A percentile compares a stretch with the other conserved stretches of the same genome.
phyloP scores from a whole-genome alignment of 2,888 invertebrate species.

The Drosophila anomalata region DNA sequence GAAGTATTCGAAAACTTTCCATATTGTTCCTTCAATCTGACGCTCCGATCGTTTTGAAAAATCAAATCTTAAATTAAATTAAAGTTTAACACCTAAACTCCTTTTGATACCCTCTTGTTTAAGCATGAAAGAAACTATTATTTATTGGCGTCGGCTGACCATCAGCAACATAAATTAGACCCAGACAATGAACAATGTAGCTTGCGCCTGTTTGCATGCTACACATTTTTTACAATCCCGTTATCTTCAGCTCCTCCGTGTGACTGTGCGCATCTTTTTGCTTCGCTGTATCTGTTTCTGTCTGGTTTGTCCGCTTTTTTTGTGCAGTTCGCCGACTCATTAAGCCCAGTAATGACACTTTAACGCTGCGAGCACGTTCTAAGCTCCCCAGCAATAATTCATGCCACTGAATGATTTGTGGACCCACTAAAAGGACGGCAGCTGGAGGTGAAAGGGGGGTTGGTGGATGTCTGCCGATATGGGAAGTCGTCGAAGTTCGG shows the following conservation, averaged over 20 bases:
- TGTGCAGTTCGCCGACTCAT: conserved; percentile 58
- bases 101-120: conserved; percentile 18
- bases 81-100: not conserved
- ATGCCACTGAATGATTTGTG: conserved; percentile 81
- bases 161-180: conserved; percentile 68
- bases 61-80: not conserved
- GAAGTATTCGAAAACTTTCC: no score
- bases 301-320: conserved; percentile 14
- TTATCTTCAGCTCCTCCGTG: conserved; percentile 1
- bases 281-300: conserved; percentile 13
- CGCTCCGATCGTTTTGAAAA: not conserved
- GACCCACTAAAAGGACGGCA: conserved; percentile 42
- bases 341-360: conserved; percentile 78
- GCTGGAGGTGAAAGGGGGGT: not conserved
- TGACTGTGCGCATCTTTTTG: conserved; percentile 12
- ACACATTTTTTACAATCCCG: conserved; percentile 53
- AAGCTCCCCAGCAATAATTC: conserved; percentile 75
- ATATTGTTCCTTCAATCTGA: no score
- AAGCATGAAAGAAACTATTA: conserved; percentile 50
- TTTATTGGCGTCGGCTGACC: conserved; percentile 59
- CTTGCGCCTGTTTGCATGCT: conserved; percentile 53
- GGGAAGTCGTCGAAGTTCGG: conserved; percentile 49
- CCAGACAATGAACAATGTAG: conserved; percentile 67
- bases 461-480: conserved; percentile 17
- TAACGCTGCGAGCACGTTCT: conserved; percentile 77